Conservation (phyloP, 2,113 vertebrate genomes). For the Anguilla rostrata region DNA sequence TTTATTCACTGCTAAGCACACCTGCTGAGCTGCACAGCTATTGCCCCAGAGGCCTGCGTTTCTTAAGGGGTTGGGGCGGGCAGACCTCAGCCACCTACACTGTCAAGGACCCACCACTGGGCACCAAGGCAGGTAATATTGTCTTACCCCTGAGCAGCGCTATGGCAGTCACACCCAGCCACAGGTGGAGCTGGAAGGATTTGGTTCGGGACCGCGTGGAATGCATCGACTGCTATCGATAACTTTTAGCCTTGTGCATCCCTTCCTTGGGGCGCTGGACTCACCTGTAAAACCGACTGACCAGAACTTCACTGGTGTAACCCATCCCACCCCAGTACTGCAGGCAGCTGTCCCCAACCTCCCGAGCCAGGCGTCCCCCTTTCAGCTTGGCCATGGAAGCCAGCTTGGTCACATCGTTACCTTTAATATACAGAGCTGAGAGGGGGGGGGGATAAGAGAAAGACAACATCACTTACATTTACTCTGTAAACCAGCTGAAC, state of each 20-base stretch:
- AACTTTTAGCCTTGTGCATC: background rate
- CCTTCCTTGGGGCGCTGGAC: slow-evolving; percentile 7
- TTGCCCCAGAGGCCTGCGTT: too few species aligned
- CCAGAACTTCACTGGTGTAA: slow-evolving; percentile 79
- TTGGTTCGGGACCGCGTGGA: too few species aligned
- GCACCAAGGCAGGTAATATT: too few species aligned
- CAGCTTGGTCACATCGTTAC: slow-evolving; percentile 81
- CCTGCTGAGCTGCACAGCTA: too few species aligned
- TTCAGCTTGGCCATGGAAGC: slow-evolving; percentile 88
- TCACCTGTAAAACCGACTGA: slow-evolving; percentile 86
- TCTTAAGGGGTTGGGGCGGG: too few species aligned
- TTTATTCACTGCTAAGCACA: too few species aligned
- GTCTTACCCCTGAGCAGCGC: too few species aligned
- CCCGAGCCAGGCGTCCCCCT: slow-evolving; percentile 72
- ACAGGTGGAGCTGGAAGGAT: too few species aligned
- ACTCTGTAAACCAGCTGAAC: background rate
- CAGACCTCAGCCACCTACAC: too few species aligned
- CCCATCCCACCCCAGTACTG: slow-evolving; percentile 92
- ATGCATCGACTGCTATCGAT: background rate
- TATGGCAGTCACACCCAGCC: too few species aligned
- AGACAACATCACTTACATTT: background rate
- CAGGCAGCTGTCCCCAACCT: slow-evolving; percentile 79
- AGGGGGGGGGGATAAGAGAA: background rate
- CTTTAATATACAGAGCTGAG: slow-evolving; percentile 75
- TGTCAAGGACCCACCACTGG: too few species aligned